Conservation (phyloP, 1,140 invertebrate species). For the Pectinophora gossypiella region DNA sequence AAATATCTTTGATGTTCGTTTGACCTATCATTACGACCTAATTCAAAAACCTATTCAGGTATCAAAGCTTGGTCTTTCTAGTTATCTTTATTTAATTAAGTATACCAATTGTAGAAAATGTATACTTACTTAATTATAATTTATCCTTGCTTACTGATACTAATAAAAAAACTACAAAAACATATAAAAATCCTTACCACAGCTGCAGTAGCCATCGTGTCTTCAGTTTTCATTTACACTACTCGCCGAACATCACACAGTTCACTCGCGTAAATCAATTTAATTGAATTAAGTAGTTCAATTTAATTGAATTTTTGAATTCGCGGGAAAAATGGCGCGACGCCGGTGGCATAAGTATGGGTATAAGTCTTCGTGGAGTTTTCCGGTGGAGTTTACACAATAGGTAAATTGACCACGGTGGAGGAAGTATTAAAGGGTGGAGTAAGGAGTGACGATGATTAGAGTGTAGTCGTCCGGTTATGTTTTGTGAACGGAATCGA, state of each 20-base stretch:
- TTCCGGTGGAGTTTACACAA: slow-evolving; percentile 11
- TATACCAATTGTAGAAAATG: no score
- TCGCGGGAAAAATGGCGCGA: slow-evolving; percentile 15
- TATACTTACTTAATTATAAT: no score
- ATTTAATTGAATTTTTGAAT: neutral
- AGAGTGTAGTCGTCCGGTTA: slow-evolving; percentile 60
- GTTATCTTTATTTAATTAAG: no score
- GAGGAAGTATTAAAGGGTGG: no score
- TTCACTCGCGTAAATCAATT: neutral
- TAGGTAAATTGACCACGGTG: no score
- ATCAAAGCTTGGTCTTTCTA: no score
- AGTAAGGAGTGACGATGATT: no score
- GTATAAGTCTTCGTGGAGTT: slow-evolving; percentile 10
- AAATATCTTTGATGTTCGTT: no score
- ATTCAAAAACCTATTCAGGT: no score
- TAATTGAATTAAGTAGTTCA: neutral
- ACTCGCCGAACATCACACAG: slow-evolving; percentile 4
- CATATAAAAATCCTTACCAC: slow-evolving; percentile 30
- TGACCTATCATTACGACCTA: no score
- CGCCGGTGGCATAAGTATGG: slow-evolving; percentile 2
- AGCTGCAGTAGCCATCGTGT: slow-evolving; percentile 35
- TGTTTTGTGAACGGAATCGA: slow-evolving; percentile 66
- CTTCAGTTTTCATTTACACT: slow-evolving; percentile 45
- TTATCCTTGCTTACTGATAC: no score
- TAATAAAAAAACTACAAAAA: no score